Evolutionary conservation across 2,888 invertebrate species (phyloP).

Genomic region (Apocheima hispidaria): DNA sequence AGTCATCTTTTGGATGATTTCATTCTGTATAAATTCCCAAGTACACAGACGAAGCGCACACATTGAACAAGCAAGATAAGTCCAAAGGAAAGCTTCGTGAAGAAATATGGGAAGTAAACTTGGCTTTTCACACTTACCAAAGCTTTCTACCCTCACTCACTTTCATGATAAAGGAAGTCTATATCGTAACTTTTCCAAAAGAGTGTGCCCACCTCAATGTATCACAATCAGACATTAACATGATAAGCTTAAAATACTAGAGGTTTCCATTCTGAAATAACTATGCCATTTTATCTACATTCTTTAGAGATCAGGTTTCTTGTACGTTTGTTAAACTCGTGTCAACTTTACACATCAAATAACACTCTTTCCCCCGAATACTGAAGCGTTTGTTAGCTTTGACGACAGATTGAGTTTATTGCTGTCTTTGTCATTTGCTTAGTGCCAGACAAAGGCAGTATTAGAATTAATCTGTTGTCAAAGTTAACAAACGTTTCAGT

Average conservation of each 20-base stretch:
- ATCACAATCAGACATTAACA: slow-evolving; percentile 14
- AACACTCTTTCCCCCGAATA: too few relatives aligned
- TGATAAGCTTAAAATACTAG: slow-evolving; percentile 27
- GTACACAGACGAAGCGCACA: background rate
- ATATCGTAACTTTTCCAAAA: slow-evolving; percentile 24
- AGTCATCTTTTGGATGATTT: too few relatives aligned
- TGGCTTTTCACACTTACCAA: slow-evolving; percentile 2
- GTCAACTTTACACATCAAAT: too few relatives aligned
- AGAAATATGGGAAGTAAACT: slow-evolving; percentile 9
- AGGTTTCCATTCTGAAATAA: slow-evolving; percentile 10
- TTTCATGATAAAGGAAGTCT: slow-evolving; percentile 27
- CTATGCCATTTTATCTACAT: slow-evolving; percentile 3
- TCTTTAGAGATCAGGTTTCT: background rate
- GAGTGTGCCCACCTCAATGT: slow-evolving; percentile 16
- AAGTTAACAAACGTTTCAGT: too few relatives aligned
- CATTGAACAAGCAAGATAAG: slow-evolving; percentile 2
- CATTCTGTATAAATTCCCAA: background rate
- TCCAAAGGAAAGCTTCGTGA: slow-evolving; percentile 4
- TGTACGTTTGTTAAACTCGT: too few relatives aligned
- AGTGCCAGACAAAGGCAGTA: too few relatives aligned
- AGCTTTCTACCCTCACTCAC: slow-evolving; percentile 10
- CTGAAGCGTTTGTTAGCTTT: too few relatives aligned
- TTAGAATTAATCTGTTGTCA: too few relatives aligned
- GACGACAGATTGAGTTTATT: too few relatives aligned
- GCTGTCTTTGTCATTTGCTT: too few relatives aligned